These are phyloP conservation scores for Eira barbara DNA, from an alignment of 2,113 vertebrate genomes.

Conservation along the genomic window DNA sequence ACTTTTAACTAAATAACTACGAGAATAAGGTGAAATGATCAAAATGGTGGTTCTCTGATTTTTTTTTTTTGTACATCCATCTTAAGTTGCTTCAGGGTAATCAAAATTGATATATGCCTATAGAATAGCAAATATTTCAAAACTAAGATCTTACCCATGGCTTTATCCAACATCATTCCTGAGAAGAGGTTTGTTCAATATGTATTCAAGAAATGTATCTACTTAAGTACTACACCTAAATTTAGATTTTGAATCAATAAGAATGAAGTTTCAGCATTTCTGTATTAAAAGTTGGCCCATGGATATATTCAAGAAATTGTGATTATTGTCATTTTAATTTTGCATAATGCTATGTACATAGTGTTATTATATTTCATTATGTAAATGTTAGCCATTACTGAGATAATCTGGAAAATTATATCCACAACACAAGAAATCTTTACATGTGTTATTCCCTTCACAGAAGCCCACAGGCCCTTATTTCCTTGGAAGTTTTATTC, in stretches of 20 bases:
- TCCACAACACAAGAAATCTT: neutral
- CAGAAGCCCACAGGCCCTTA: neutral
- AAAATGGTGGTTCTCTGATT: neutral
- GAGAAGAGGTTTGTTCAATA: neutral
- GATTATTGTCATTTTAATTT: neutral
- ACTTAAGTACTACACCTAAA: neutral
- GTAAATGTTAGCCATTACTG: neutral
- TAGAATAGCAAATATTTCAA: constrained; percentile 3
- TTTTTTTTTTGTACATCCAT: neutral
- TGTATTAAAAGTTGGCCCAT: neutral
- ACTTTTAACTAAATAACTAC: neutral
- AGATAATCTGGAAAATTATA: neutral
- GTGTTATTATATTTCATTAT: neutral
- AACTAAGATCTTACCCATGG: neutral
- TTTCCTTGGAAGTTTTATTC: neutral
- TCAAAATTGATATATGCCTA: neutral
- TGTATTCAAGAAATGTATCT: constrained; percentile 21
- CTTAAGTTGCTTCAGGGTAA: neutral
- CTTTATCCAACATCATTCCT: neutral
- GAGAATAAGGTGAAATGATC: neutral
- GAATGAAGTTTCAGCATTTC: constrained; percentile 21
- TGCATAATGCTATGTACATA: neutral
- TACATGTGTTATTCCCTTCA: neutral
- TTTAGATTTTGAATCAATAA: constrained; percentile 14
- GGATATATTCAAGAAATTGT: neutral